phyloP scores from a whole-genome alignment of 2,888 invertebrate genomes.

The Drosophila borborema region DNA sequence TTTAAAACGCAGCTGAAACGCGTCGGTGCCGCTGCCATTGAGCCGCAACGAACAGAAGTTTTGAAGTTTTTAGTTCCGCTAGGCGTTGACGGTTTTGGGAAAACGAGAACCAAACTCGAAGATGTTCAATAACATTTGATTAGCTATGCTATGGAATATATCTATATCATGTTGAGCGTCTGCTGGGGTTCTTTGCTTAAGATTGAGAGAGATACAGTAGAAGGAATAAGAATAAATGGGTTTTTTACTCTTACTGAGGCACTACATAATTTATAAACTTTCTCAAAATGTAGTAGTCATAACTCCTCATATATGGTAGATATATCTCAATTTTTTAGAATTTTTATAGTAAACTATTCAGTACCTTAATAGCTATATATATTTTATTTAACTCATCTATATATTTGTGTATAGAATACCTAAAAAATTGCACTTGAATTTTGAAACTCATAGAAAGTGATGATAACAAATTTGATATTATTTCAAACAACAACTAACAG shows the following conservation, averaged over 20 bases:
- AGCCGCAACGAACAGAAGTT: constrained; percentile 50
- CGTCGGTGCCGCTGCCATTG: constrained; percentile 58
- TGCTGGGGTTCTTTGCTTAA: not conserved
- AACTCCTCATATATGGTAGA: too few species aligned
- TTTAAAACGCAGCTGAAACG: constrained; percentile 65
- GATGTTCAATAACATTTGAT: not conserved
- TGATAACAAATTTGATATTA: constrained; percentile 4
- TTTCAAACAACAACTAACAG: not conserved
- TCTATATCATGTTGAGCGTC: not conserved
- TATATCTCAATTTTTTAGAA: too few species aligned
- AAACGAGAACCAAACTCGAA: not conserved
- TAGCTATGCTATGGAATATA: not conserved
- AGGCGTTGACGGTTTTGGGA: constrained; percentile 2
- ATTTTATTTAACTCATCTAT: too few species aligned
- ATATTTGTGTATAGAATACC: too few species aligned
- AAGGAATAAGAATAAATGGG: too few species aligned
- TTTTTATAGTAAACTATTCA: too few species aligned
- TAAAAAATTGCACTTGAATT: not conserved
- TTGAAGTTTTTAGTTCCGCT: constrained; percentile 38
- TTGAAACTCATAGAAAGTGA: not conserved
- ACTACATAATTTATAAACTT: too few species aligned
- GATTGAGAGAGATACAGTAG: not conserved
- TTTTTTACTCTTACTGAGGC: too few species aligned
- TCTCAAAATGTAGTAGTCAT: too few species aligned
- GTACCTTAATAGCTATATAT: too few species aligned